Percentiles rank a stretch among this genome's conserved stretches.
Conservation (phyloP, 2,797 vertebrate genomes). For the Scolopax bukidnonensis region DNA sequence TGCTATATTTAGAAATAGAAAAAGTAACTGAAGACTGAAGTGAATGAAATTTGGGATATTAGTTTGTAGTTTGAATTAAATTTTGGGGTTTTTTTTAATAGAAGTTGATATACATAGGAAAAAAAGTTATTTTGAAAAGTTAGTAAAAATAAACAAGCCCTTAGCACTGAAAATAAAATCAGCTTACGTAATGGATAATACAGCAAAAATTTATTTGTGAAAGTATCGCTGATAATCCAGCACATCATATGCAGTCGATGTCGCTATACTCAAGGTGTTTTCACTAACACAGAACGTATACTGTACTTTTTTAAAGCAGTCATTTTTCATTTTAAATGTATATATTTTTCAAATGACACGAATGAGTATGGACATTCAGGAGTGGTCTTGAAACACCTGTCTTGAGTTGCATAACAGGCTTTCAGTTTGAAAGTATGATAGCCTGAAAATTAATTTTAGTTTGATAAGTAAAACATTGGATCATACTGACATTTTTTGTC, state of each 20-base stretch:
- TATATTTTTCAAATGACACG: not conserved
- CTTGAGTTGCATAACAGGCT: not conserved
- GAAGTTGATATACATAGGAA: not conserved
- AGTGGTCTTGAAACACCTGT: not conserved
- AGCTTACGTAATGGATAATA: not conserved
- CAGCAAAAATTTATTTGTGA: not conserved
- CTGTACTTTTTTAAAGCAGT: not conserved
- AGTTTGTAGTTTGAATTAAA: slow-evolving; percentile 1
- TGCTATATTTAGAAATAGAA: slow-evolving; percentile 44
- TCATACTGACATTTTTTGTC: not conserved
- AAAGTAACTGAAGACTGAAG: not conserved
- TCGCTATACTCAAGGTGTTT: accelerated
- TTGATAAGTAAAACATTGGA: not conserved
- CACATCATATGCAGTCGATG: not conserved
- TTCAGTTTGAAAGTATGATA: not conserved
- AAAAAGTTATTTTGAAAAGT: not conserved
- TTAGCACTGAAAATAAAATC: not conserved
- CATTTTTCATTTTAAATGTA: not conserved
- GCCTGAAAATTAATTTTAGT: not conserved
- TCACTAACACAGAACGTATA: not conserved
- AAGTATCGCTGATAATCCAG: not conserved
- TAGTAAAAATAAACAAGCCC: not conserved
- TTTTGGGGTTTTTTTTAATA: slow-evolving; percentile 1
- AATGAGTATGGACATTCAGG: not conserved
- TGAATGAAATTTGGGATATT: not conserved